A percentile compares a stretch with the other conserved stretches of the same genome.
Evolutionary conservation across 2,113 vertebrate species (phyloP).

Genomic region (Chaetodon auriga): DNA sequence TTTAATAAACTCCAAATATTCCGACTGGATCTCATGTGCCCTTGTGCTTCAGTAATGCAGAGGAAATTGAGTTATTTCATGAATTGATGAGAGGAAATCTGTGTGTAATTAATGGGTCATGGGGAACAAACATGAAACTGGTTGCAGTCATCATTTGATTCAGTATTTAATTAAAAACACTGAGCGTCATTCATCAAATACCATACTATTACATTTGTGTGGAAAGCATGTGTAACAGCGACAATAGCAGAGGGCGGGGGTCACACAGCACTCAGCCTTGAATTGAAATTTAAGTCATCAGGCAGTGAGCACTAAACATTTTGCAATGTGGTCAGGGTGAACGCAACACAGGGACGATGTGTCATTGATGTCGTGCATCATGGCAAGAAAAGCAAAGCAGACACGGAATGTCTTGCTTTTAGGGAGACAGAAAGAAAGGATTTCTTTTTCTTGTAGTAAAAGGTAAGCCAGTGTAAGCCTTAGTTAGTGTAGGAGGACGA

Average conservation of each 20-base stretch:
- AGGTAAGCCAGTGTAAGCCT: too few relatives aligned
- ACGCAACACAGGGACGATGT: too few relatives aligned
- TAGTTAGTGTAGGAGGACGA: too few relatives aligned
- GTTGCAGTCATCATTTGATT: conserved; percentile 27
- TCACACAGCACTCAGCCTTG: not conserved
- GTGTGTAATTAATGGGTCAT: conserved; percentile 53
- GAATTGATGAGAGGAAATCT: conserved; percentile 48
- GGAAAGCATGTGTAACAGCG: conserved; percentile 33
- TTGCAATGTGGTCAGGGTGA: too few relatives aligned
- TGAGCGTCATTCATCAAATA: conserved; percentile 49
- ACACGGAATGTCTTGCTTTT: too few relatives aligned
- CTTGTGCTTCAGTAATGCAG: conserved; percentile 40
- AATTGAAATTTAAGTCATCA: conserved; percentile 30
- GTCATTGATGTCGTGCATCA: too few relatives aligned
- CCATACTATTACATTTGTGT: conserved; percentile 17
- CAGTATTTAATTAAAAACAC: conserved; percentile 62
- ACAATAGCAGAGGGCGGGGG: not conserved
- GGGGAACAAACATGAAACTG: conserved; percentile 54
- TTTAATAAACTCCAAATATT: conserved; percentile 25
- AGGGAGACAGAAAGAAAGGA: too few relatives aligned
- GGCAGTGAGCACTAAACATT: not conserved
- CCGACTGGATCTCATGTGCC: conserved; percentile 40
- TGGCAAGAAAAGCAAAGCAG: too few relatives aligned
- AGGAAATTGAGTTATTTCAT: conserved; percentile 57
- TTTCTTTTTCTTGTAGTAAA: too few relatives aligned